These are phyloP conservation scores for Chrysaora quinquecirrha DNA, from an alignment of 30 jellyfish, hydroid and myxozoan genomes.

Conservation along the genomic window DNA sequence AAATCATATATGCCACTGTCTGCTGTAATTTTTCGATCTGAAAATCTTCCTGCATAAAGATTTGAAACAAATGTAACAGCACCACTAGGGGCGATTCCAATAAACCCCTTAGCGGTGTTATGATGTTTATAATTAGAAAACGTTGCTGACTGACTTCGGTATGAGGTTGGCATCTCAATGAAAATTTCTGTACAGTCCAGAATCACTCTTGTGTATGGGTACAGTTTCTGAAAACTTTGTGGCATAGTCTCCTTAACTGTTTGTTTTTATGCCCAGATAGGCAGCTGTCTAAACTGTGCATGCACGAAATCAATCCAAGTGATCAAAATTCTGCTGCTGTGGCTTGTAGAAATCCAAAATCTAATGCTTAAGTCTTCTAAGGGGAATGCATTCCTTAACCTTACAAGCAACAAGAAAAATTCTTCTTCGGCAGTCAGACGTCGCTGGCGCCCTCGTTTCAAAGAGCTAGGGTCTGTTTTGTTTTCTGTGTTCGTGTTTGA, in stretches of 20 bases:
- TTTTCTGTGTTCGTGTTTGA: constrained; percentile 20
- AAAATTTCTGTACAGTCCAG: constrained; percentile 46
- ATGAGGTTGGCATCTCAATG: constrained; percentile 49
- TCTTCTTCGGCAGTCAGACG: constrained; percentile 37
- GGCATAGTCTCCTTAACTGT: neutral
- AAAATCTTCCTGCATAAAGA: constrained; percentile 34
- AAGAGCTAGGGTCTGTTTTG: neutral
- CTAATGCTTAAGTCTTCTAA: constrained; percentile 23
- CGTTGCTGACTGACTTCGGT: constrained; percentile 27
- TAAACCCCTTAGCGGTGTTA: constrained; percentile 54
- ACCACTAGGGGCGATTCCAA: constrained; percentile 32
- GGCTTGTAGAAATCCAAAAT: constrained; percentile 18
- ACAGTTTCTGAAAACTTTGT: constrained; percentile 6
- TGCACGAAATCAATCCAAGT: constrained; percentile 10
- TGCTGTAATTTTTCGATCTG: constrained; percentile 26
- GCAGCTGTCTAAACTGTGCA: constrained; percentile 5
- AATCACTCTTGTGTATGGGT: constrained; percentile 36
- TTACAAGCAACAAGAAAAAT: constrained; percentile 29
- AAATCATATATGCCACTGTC: constrained; percentile 36
- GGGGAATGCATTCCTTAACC: constrained; percentile 29
- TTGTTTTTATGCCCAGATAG: neutral
- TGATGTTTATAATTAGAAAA: constrained; percentile 32
- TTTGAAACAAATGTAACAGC: constrained; percentile 65
- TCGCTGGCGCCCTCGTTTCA: constrained; percentile 26
- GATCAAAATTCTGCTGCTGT: constrained; percentile 18